A percentile compares a stretch with the other conserved stretches of the same genome.
Evolutionary conservation across 35 echinoderm and acorn worm genomes (phyloP).

Genomic region (Lytechinus variegatus): DNA sequence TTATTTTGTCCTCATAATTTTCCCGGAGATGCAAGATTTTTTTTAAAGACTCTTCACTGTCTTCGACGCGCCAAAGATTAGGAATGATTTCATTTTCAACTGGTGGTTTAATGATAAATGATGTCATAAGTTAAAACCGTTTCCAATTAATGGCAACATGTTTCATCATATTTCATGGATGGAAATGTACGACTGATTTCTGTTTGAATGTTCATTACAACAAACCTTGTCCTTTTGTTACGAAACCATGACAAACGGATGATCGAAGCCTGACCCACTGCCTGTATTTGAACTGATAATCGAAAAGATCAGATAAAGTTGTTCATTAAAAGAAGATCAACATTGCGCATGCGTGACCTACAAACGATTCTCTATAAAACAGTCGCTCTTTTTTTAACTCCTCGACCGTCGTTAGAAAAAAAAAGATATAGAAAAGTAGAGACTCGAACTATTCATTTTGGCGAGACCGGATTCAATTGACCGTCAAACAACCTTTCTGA

Average conservation of each 20-base stretch:
- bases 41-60: too few species aligned
- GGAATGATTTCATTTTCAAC: too few species aligned
- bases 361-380: not conserved
- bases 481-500: slow-evolving; percentile 1
- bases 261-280: not conserved
- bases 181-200: not conserved
- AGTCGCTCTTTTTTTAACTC: not conserved
- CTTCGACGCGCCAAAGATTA: too few species aligned
- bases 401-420: not conserved
- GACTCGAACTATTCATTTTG: not conserved
- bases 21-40: not conserved
- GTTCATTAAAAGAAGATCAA: not conserved
- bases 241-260: too few species aligned
- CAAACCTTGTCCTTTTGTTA: not conserved
- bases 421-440: not conserved
- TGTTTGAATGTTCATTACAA: not conserved
- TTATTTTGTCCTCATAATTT: not conserved
- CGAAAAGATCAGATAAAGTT: not conserved
- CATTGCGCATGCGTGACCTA: not conserved
- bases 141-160: too few species aligned
- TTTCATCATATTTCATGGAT: not conserved
- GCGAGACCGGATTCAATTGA: not conserved
- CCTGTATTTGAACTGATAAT: not conserved
- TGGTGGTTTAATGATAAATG: too few species aligned
- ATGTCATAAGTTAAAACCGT: not conserved